A percentile compares a stretch with the other conserved stretches of the same genome.
phyloP scores from a whole-genome alignment of 2,888 invertebrate species.

The Aproaerema taeniolella region DNA sequence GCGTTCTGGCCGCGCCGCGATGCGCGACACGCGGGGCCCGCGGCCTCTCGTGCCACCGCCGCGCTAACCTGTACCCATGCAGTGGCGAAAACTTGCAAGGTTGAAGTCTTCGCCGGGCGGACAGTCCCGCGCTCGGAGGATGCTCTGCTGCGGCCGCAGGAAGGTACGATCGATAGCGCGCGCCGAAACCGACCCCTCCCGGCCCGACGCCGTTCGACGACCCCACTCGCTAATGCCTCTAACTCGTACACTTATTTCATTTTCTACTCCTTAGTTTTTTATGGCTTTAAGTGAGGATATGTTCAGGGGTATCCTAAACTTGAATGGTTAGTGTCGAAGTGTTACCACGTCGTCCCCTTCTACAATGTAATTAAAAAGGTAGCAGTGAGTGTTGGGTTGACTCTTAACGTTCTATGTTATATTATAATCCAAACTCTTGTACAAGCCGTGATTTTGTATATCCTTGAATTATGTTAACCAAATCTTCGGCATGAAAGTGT shows the following conservation, averaged over 20 bases:
- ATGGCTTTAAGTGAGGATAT: slow-evolving; percentile 8
- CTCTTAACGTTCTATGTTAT: background rate
- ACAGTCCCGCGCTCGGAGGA: slow-evolving; percentile 87
- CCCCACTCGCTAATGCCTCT: slow-evolving; percentile 59
- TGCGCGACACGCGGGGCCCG: slow-evolving; percentile 68
- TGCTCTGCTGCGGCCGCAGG: slow-evolving; percentile 97
- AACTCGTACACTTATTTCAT: slow-evolving; percentile 40
- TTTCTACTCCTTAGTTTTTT: slow-evolving; percentile 8
- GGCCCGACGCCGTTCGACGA: slow-evolving; percentile 71
- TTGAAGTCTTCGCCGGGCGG: slow-evolving; percentile 83
- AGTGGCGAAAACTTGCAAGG: slow-evolving; percentile 91
- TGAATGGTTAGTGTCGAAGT: slow-evolving; percentile 8
- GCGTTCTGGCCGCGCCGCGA: slow-evolving; percentile 63
- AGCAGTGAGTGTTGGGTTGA: slow-evolving; percentile 9
- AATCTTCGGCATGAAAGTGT: too few species aligned
- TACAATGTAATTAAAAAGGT: slow-evolving; percentile 3
- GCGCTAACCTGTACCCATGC: slow-evolving; percentile 85
- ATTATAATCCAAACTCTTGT: too few species aligned
- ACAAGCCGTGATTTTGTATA: too few species aligned
- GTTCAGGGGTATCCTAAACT: slow-evolving; percentile 10
- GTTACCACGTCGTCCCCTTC: background rate
- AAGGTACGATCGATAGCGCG: slow-evolving; percentile 84
- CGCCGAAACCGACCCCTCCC: slow-evolving; percentile 73
- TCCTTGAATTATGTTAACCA: too few species aligned
- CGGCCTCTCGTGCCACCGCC: slow-evolving; percentile 73